phyloP scores from a whole-genome alignment of 2,888 invertebrate species.

The Drosophila phalerata region DNA sequence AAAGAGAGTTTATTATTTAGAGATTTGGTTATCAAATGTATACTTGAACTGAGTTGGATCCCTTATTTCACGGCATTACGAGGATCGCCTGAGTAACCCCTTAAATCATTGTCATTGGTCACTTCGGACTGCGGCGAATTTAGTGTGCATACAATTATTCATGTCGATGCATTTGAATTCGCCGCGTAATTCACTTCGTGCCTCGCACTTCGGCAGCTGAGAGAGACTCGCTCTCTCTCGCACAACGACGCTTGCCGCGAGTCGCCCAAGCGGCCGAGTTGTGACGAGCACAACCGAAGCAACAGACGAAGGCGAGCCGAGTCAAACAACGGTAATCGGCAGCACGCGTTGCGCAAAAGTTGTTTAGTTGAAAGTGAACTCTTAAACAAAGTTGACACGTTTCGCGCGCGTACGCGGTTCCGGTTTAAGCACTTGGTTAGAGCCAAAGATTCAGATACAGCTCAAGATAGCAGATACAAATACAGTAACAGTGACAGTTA shows the following conservation, averaged over 20 bases:
- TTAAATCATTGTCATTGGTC: neutral
- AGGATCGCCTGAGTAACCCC: constrained; percentile 12
- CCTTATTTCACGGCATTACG: neutral
- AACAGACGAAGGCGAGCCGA: constrained; percentile 29
- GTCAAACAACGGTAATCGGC: constrained; percentile 43
- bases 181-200: constrained; percentile 10
- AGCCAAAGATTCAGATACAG: constrained; percentile 19
- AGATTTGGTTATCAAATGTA: neutral
- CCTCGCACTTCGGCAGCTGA: constrained; percentile 34
- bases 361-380: constrained; percentile 85
- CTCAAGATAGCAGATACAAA: constrained; percentile 7
- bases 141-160: neutral
- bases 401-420: constrained; percentile 77
- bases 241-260: constrained; percentile 18
- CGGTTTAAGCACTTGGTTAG: constrained; percentile 14
- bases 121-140: constrained; percentile 6
- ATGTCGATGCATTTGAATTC: constrained; percentile 27
- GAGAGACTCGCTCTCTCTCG: constrained; percentile 21
- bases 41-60: neutral
- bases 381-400: constrained; percentile 84
- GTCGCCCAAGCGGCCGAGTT: constrained; percentile 24
- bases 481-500: neutral
- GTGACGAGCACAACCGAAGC: constrained; percentile 42
- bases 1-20: neutral
- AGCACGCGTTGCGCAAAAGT: constrained; percentile 72